Evolutionary conservation across 2,888 invertebrate species (phyloP).

Genomic region (Melipona bicolor): DNA sequence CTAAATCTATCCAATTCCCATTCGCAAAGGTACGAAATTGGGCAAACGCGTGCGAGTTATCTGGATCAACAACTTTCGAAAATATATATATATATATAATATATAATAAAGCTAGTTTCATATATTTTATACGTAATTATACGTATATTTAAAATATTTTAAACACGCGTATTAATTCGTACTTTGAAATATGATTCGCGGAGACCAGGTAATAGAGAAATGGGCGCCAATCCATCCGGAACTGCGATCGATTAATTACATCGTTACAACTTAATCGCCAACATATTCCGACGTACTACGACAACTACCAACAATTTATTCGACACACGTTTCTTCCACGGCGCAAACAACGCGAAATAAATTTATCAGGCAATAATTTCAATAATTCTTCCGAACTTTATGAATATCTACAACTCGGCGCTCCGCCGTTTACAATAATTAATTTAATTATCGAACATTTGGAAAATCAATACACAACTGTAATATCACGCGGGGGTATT

Average conservation of each 20-base stretch:
- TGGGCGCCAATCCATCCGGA: background rate
- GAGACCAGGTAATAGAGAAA: conserved; percentile 1
- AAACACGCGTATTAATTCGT: background rate
- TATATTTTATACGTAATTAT: background rate
- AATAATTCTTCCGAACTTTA: background rate
- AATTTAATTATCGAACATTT: background rate
- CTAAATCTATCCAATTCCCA: background rate
- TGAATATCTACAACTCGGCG: background rate
- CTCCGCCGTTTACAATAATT: background rate
- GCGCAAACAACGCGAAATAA: background rate
- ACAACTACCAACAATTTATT: background rate
- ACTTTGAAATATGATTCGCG: background rate
- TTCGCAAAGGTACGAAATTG: background rate
- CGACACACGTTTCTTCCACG: background rate
- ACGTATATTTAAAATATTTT: background rate
- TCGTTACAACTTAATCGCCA: conserved; percentile 11
- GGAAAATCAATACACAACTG: background rate
- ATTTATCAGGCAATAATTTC: background rate
- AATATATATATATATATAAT: background rate
- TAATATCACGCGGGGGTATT: background rate
- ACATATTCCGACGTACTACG: background rate
- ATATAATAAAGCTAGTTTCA: background rate
- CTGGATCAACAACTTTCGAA: background rate
- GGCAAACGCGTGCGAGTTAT: background rate
- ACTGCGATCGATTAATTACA: conserved; percentile 20